Evolutionary conservation across 2,888 invertebrate species (phyloP), one percentile per base, ranked within the genome.

Genomic region (Eilema griseolum): DNA sequence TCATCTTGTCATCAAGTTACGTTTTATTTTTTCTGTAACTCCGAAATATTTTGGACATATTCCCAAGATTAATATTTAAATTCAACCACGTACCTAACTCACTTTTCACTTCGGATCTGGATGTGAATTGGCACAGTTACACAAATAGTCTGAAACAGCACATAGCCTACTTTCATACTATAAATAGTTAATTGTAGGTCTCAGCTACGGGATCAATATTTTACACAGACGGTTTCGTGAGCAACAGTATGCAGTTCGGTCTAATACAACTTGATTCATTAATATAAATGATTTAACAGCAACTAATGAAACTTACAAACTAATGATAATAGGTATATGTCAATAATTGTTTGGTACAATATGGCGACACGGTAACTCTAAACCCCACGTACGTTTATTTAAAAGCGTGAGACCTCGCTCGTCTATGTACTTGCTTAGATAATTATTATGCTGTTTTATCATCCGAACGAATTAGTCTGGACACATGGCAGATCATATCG

Each of bases 381-480:
- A 73, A 72, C 78, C 71, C 74, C 74, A 77, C 74, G 67, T 72
- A 74, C 72, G 66, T 72, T 8, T 52, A 52, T 67, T 74, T 67
- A 67, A 24, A 73, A 74, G 71, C 75, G 74, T 77, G 76, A 80
- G 73, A 71, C 75, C 69, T 79, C 72, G 79, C 79, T 81, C 78
- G 81, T 78, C 82, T 66, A 57, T 62, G 52, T 57, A 57, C 61
- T 56, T 79, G 77, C 61, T 65, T 71, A 76, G 71, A 74, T 80
- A 70, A 78, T 80, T 72, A 78, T 73, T 72, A 72, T 79, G 73
- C 76, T 72, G 78, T 77, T 75, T 81, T 85, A 84, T 85, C 82
- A 82, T 82, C 75, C 73, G 78, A 85, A 83, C 77, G 75, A 84
- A 85, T 85, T 79, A 79, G 69, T 77, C 74, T 68, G 74, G 76